Conservation (phyloP, 1,140 invertebrate species). For the Polypedilum vanderplanki region DNA sequence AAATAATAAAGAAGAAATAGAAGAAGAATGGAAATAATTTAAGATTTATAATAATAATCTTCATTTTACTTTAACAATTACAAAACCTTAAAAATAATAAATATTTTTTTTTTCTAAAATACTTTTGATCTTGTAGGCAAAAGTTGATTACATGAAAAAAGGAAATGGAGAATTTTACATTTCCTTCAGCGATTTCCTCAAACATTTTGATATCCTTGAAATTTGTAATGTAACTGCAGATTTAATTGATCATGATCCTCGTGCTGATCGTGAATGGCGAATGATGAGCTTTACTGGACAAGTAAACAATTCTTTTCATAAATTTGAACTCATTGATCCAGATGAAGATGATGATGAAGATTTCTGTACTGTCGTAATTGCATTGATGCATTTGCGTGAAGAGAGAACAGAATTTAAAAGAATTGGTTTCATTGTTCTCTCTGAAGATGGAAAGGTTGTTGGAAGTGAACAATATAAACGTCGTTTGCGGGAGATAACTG, state of each 20-base stretch:
- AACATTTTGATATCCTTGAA: constrained; percentile 58
- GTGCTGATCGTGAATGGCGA: constrained; percentile 47
- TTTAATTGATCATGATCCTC: constrained; percentile 60
- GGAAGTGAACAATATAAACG: background rate
- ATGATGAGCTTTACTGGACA: constrained; percentile 74
- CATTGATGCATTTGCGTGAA: constrained; percentile 72
- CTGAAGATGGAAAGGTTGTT: background rate
- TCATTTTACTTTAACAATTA: too few species aligned
- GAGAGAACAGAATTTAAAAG: constrained; percentile 68
- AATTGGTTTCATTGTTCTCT: constrained; percentile 47
- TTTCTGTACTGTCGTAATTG: constrained; percentile 63
- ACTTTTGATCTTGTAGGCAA: too few species aligned
- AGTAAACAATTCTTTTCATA: constrained; percentile 75
- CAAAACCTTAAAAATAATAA: too few species aligned
- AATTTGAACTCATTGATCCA: constrained; percentile 52
- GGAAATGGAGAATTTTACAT: constrained; percentile 89
- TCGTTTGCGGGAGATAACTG: background rate
- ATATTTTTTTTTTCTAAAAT: too few species aligned
- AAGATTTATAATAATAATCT: too few species aligned
- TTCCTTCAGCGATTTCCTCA: constrained; percentile 59
- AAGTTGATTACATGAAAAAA: constrained; percentile 70
- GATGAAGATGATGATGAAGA: constrained; percentile 71
- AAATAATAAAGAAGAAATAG: too few species aligned
- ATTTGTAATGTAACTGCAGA: constrained; percentile 83
- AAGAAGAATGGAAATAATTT: too few species aligned